Base-by-base conservation (phyloP, 2,888 invertebrate species). In the Ophioninae sp. region DNA sequence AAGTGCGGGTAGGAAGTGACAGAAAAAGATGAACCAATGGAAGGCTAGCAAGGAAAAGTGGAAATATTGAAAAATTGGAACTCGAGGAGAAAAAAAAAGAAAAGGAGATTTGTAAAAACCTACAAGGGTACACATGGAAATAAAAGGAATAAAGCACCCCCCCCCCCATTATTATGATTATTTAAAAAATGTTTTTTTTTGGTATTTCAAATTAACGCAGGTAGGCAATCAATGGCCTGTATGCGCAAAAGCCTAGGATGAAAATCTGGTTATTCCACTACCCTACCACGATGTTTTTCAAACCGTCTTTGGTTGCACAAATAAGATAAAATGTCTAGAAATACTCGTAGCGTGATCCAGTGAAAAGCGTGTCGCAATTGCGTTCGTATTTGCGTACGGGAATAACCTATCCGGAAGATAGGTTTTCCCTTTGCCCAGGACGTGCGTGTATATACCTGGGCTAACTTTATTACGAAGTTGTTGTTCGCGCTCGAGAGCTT, bases 391-490 rank as follows among this genome's bases (percentile, higher is more conserved):
- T 20, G 68, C 51, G 2, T 56, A 37, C 69, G 75, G 39, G 39
- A 10, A 71, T 56, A 44, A 64, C 44, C 63, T 69, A 75, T 81
- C 69, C 17, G 37, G 51, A 58, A 58, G 44, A 44, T 58, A 51
- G 58, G 64, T 74, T 74, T 73, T 73, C 39, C 20, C 73, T 73
- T 51, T 51, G 17, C 51, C 22, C 39, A 41, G 41, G 37, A 9
- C 56, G 13, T 5, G 51, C 51, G 51, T 78, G n/a, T 20, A 0
- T 63, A 61, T 71, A 63, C 68, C 37, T 37, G 71, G 51, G 5
- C 72, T 39, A 72, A 59, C 72, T 71, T 75, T 30, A 64, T 76
- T 76, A 58, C 51, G 56, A 64, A 64, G 23, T 77, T 81, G 41
- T 59, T 73, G 44, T 72, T 59, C 58, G 23, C 67, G 37, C 20